A percentile compares a stretch with the other conserved stretches of the same genome.
Evolutionary conservation across 2,888 invertebrate genomes (phyloP).

Genomic region (Lithosia quadra): DNA sequence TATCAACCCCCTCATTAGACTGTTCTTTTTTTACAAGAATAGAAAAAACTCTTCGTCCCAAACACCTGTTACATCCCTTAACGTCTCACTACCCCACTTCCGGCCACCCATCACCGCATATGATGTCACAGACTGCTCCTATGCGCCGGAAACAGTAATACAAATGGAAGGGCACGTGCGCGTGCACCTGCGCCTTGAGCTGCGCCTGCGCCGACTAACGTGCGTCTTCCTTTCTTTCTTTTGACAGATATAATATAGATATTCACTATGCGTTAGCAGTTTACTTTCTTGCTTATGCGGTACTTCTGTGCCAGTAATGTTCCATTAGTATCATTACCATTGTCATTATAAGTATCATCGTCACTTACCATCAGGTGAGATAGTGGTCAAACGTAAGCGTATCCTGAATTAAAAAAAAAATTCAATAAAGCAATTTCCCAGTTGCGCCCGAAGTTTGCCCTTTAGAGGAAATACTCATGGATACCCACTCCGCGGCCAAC

Average conservation of each 20-base stretch:
- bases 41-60: neutral
- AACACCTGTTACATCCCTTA: constrained; percentile 5
- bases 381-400: too few species aligned
- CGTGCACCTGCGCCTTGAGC: constrained; percentile 1
- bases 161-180: constrained; percentile 10
- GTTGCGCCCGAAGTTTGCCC: too few species aligned
- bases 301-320: neutral
- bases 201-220: constrained; percentile 4
- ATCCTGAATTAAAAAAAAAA: too few species aligned
- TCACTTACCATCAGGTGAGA: too few species aligned
- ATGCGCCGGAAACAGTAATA: constrained; percentile 8
- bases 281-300: constrained; percentile 12
- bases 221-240: too few species aligned
- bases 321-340: too few species aligned
- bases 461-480: too few species aligned
- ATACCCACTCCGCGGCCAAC: too few species aligned
- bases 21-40: neutral
- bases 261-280: constrained; percentile 13
- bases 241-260: constrained; percentile 17
- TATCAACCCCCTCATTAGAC: neutral
- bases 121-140: constrained; percentile 5
- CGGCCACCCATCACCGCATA: neutral
- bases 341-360: too few species aligned
- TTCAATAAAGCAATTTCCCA: too few species aligned
- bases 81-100: neutral